Evolutionary conservation across 2,113 vertebrate genomes (phyloP), one percentile per base, ranked within the genome.

Genomic region (Sander lucioperca): DNA sequence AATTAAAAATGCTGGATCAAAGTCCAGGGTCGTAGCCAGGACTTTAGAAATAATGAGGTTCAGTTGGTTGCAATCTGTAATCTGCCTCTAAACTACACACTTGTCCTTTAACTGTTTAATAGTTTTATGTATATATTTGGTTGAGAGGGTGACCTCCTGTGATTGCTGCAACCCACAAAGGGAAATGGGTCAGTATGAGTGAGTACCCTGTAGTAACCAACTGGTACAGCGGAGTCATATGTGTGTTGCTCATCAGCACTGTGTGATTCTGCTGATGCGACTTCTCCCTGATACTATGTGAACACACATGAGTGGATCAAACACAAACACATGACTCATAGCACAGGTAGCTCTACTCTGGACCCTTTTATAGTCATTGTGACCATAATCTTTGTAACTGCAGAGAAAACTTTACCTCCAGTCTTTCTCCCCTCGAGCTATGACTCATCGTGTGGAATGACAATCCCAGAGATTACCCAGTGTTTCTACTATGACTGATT

Each of bases 251-350:
- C 83, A 86, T 63, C 76, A 59, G 66, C 75, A 25, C 36, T 58
- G 80, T 79, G 84, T 84, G 84, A 84, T 47, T 86, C 77, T 83
- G 83, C 89, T 89, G 83, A 87, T 80, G 30, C 47, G 45, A 86
- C 89, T 88, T 74, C 86, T 92, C 84, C 82, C 77, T 82, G 61
- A 83, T 84, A 79, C 48, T 36, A 16, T 47, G 68, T 65, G 84
- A 83, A 66, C 48, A 53, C 76, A 58, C 48, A 74, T n/a, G 16
- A 77, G 63, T 23, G 30, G 21, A 36, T 36, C 70, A 68, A 48
- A 77, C 39, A 65, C 30, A 71, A 74, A 72, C 75, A 67, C 68
- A 27, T 83, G 82, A 89, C 83, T 89, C 86, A 91, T 2, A 21
- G n/a, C 43, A 3, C 64, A 56, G 75, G 57, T 70, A 74, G 69